phyloP scores from a whole-genome alignment of 2,797 vertebrate species.

The Onychomys arenicola region DNA sequence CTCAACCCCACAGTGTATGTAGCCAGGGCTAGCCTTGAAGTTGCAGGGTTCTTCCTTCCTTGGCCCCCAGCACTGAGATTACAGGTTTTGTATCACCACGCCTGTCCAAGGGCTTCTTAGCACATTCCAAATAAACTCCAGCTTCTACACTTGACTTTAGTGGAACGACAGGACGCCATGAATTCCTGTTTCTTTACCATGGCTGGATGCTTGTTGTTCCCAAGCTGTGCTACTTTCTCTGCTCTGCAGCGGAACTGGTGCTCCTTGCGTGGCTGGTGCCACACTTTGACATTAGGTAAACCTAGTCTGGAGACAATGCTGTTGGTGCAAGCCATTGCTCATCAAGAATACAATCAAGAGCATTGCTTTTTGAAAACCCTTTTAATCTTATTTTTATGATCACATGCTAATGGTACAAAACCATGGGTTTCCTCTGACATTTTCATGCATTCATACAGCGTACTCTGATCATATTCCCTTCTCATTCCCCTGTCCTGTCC shows the following conservation, averaged over 20 bases:
- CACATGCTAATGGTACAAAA: not conserved
- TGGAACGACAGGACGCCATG: not conserved
- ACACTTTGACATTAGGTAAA: not conserved
- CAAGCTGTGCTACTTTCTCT: not conserved
- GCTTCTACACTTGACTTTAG: not conserved
- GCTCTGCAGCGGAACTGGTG: not conserved
- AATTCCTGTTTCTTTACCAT: not conserved
- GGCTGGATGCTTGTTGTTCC: not conserved
- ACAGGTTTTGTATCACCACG: not conserved
- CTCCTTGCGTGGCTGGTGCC: not conserved
- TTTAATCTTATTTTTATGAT: not conserved
- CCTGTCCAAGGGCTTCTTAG: not conserved
- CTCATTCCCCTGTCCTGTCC: not conserved
- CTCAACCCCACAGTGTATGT: not conserved
- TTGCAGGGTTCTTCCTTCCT: not conserved
- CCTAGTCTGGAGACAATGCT: not conserved
- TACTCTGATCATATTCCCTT: not conserved
- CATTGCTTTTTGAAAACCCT: not conserved
- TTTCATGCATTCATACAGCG: not conserved
- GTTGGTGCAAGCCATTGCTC: not conserved
- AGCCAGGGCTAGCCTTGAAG: not conserved
- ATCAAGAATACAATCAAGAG: not conserved
- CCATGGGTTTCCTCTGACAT: not conserved
- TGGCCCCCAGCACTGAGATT: not conserved
- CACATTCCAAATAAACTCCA: conserved; percentile 41